Evolutionary conservation across 2,797 vertebrate genomes (phyloP).

Genomic region (Acestrorhynchus altus): DNA sequence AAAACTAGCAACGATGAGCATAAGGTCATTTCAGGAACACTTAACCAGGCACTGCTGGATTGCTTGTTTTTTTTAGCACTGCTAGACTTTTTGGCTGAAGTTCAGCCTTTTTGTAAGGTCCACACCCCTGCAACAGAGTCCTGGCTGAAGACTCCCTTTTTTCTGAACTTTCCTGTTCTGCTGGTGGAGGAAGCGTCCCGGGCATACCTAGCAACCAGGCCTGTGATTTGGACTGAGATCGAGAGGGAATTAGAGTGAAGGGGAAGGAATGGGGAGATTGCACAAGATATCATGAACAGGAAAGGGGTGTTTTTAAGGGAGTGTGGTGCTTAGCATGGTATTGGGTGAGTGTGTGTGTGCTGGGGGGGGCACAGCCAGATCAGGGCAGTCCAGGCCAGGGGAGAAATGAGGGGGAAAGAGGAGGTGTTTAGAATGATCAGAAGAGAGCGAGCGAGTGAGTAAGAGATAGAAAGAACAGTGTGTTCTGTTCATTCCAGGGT

Average conservation of each 20-base stretch:
- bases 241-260: not conserved
- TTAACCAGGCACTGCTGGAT: not conserved
- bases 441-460: not conserved
- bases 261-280: constrained; percentile 20
- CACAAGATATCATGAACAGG: not conserved
- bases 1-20: not conserved
- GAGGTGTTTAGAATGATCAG: constrained; percentile 41
- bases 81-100: not conserved
- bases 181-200: not conserved
- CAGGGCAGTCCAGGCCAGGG: constrained; percentile 43
- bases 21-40: not conserved
- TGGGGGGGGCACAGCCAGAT: constrained; percentile 29
- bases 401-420: constrained; percentile 21
- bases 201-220: not conserved
- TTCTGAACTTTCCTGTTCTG: constrained; percentile 17
- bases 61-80: not conserved
- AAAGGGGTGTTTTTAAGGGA: not conserved
- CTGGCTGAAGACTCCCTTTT: not conserved
- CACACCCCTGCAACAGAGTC: constrained; percentile 10
- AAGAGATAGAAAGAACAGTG: constrained; percentile 54
- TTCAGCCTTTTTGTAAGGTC: not conserved
- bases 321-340: not conserved
- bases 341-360: not conserved
- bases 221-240: not conserved
- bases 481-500: constrained; percentile 61